Percentiles rank a stretch among this genome's conserved stretches.
Evolutionary conservation across 2,113 vertebrate genomes (phyloP).

Genomic region (Melanocharis versteri): DNA sequence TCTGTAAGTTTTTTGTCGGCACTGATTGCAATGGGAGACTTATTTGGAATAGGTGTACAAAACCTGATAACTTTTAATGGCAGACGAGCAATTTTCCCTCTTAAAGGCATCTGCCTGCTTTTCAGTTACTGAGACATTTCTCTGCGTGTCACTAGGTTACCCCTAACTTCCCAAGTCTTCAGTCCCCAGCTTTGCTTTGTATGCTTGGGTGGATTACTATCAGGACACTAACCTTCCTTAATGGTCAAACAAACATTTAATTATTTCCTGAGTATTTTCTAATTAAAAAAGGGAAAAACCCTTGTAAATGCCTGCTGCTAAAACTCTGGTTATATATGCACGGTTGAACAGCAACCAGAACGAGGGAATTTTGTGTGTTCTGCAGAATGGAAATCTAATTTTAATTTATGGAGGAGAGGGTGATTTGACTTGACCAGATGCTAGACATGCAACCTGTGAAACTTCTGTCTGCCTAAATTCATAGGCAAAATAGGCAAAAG

Average conservation of each 20-base stretch:
- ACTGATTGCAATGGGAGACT: not conserved
- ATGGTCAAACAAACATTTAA: not conserved
- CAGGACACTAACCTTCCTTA: not conserved
- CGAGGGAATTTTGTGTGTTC: conserved; percentile 16
- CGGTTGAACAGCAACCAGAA: not conserved
- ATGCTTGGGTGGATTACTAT: not conserved
- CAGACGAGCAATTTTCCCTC: not conserved
- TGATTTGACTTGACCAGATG: conserved; percentile 55
- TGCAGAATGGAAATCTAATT: conserved; percentile 31
- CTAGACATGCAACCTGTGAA: conserved; percentile 57
- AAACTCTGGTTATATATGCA: not conserved
- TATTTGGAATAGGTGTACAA: not conserved
- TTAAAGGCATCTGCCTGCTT: not conserved
- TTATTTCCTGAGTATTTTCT: not conserved
- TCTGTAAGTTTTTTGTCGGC: not conserved
- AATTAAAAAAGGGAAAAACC: not conserved
- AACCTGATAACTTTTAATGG: not conserved
- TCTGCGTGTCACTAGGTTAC: not conserved
- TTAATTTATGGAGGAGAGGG: conserved; percentile 45
- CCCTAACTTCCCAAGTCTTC: not conserved
- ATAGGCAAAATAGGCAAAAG: conserved; percentile 51
- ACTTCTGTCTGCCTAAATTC: conserved; percentile 46
- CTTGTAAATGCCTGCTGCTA: not conserved
- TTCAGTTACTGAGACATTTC: not conserved
- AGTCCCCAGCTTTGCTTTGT: not conserved